phyloP scores from a whole-genome alignment of 1,140 invertebrate species.

The Meloidogyne hapla region DNA sequence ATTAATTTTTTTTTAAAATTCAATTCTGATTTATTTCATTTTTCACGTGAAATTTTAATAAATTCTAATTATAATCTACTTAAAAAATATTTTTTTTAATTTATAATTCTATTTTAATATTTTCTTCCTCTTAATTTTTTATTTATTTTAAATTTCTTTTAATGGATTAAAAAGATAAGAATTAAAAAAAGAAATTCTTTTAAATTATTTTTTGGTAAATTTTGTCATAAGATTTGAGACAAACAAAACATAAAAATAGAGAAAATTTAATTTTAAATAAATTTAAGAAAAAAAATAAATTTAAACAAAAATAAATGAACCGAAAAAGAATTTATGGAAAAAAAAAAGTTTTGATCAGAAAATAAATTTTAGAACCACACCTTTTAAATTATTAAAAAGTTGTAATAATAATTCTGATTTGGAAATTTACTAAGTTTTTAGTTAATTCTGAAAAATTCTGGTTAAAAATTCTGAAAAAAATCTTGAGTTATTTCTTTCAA shows the following conservation, averaged over 20 bases:
- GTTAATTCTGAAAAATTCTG: not conserved
- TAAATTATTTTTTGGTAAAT: not conserved
- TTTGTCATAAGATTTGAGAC: conserved; percentile 5
- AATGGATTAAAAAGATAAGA: not conserved
- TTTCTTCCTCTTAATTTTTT: not conserved
- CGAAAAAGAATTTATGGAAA: not conserved
- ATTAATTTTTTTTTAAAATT: too few species aligned
- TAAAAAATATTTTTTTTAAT: not conserved
- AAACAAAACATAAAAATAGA: not conserved
- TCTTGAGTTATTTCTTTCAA: too few species aligned
- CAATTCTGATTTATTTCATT: too few species aligned
- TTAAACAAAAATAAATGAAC: conserved; percentile 6
- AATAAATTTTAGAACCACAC: not conserved
- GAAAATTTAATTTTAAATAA: not conserved
- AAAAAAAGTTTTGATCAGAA: not conserved
- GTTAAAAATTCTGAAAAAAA: not conserved
- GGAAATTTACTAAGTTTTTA: not conserved
- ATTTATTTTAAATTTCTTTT: not conserved
- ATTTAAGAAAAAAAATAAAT: conserved; percentile 1
- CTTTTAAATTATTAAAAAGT: too few species aligned
- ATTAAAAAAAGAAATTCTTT: not conserved
- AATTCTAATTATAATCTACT: not conserved
- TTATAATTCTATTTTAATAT: not conserved
- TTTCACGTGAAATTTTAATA: too few species aligned
- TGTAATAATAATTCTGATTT: not conserved